Evolutionary conservation across 1,140 invertebrate genomes (phyloP), one percentile per base, ranked within the genome.

Genomic region (Dreissena rostriformis): DNA sequence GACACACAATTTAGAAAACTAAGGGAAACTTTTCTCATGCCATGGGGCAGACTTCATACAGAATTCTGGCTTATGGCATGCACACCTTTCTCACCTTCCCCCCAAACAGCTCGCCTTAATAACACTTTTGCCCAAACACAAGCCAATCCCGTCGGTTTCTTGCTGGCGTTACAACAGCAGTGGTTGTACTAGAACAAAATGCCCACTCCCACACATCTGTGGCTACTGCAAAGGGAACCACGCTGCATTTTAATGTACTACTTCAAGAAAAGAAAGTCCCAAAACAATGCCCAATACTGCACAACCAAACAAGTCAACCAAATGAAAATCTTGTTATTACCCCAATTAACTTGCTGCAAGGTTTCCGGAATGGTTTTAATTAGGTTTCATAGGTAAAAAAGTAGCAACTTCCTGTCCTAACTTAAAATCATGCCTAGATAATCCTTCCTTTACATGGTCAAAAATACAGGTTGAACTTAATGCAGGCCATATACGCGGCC

Each of bases 151-250:
- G 15, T 15, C 29, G 17, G 15, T 39, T 26, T 29, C 22, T n/a
- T n/a, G n/a, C n/a, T n/a, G n/a, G n/a, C 26, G 49, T 14, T 15
- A 15, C 70, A 29, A 49, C 26, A 24, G n/a, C 14, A 66, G 1
- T 28, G 29, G 7, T 68, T 68, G 19, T 66, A 49, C 66, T 12
- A 55, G 15, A 72, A 80, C 8, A 80, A 52, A 53, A 57, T 80
- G 78, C 78, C 4, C 29, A 8, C 63, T 7, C 12, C 78, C 78
- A 10, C 78, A 80, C 39, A 29, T 80, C 67, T 80, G 78, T 80
- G 78, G 78, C 1, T 80, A 71, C 78, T 80, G 78, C 51, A 80
- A 29, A 49, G 76, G 76, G 0, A 15, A 8, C 10, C 76, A 79
- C 49, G 19, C 51, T 29, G 6, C 55, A 6, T 24, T 55, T 39